A percentile compares a stretch with the other conserved stretches of the same genome.
Conservation (phyloP, 2,888 invertebrate genomes). For the Xiphydria camelus region DNA sequence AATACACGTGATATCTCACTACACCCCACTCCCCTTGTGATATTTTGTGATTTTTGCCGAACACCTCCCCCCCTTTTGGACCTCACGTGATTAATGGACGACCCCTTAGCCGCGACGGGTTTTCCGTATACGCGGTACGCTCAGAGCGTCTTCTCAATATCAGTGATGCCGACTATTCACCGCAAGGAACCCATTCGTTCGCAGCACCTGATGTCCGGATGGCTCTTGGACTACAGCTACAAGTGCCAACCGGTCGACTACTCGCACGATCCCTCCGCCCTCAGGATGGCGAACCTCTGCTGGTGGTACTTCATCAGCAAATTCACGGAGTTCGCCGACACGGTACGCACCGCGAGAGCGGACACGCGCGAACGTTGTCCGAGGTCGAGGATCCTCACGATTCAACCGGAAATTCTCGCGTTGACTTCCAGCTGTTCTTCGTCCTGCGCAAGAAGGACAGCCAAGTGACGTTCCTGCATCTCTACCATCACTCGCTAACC, state of each 20-base stretch:
- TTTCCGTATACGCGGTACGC: background rate
- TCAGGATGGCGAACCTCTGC: slow-evolving; percentile 81
- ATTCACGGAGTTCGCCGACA: slow-evolving; percentile 85
- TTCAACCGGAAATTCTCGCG: background rate
- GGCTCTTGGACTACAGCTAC: slow-evolving; percentile 89
- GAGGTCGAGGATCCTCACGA: background rate
- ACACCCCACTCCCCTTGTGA: too few relatives aligned
- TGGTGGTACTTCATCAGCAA: slow-evolving; percentile 93
- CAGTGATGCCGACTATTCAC: background rate
- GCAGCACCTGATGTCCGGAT: slow-evolving; percentile 90
- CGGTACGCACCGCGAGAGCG: too few relatives aligned
- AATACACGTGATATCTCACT: too few relatives aligned
- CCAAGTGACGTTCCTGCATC: slow-evolving; percentile 81
- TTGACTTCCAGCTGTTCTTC: slow-evolving; percentile 68
- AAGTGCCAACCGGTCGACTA: slow-evolving; percentile 95
- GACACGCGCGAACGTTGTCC: too few relatives aligned
- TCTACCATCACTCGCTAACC: slow-evolving; percentile 82
- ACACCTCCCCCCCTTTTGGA: too few relatives aligned
- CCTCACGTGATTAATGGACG: too few relatives aligned
- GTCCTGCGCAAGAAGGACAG: slow-evolving; percentile 82
- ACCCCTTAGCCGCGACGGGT: too few relatives aligned
- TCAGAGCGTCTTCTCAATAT: background rate
- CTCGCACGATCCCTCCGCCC: slow-evolving; percentile 69
- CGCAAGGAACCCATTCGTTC: slow-evolving; percentile 42
- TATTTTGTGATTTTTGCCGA: too few relatives aligned